Base-by-base conservation (phyloP, 2,113 vertebrate species). In the Carlito syrichta region DNA sequence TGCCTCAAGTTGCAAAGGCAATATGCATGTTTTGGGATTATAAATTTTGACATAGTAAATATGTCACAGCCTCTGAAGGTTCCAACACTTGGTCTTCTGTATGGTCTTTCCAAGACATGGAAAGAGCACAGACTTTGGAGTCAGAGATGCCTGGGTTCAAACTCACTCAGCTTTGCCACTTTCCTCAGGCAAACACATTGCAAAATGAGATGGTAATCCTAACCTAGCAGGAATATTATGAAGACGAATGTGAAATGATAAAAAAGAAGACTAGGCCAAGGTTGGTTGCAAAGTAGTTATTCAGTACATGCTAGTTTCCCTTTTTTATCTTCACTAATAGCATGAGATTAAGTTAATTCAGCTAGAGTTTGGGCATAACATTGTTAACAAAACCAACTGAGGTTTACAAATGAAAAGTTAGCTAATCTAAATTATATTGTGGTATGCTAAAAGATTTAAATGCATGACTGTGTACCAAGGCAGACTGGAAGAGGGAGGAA, bases 381-480 rank as follows among this genome's bases (percentile, higher is more conserved):
- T 5, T 87, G 23, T 82, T 90, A 91, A 92, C 22, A 92, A 96
- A 96, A 86, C 56, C 68, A 79, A 89, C 14, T 52, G 48, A 89
- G 68, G 32, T 77, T 94, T 86, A 45, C n/a, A 91, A 94, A 32
- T 68, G 74, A 89, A 94, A 94, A 86, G 3, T 60, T 93, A 63
- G 60, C 43, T 52, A 82, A 87, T 86, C 85, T 89, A 85, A 94
- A 89, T 91, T 82, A 93, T 17, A 96, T 5, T 63, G 81, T 86
- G 71, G 77, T 60, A 23, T 35, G 81, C 60, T 78, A 82, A 73
- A 79, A 78, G n/a, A 91, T 83, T 60, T 68, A 68, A 73, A 69
- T 82, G 19, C 25, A 69, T 83, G 52, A 63, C 32, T 82, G 19
- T 83, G 50, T 54, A 56, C 12, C 45, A 50, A 68, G 40, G 56